Conservation (phyloP, 2,888 invertebrate genomes). For the Chrysotoxum bicinctum region DNA sequence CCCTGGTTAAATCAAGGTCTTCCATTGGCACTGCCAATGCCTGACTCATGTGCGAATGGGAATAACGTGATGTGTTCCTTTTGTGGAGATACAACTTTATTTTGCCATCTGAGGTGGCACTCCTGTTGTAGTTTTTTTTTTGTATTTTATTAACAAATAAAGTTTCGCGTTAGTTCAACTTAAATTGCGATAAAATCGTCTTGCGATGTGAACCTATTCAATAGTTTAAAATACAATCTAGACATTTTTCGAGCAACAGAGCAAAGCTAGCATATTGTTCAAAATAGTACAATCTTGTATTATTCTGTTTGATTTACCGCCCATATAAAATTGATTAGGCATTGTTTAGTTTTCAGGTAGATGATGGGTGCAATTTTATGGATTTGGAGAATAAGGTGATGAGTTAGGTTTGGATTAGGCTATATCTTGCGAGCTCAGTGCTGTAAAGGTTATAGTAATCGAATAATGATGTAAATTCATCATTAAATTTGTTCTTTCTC, state of each 20-base stretch:
- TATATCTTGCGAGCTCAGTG: not conserved
- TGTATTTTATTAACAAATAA: conserved; percentile 16
- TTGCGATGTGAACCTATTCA: conserved; percentile 4
- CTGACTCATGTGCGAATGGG: conserved; percentile 47
- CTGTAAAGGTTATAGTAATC: not conserved
- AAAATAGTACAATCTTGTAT: not conserved
- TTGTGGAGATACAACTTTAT: conserved; percentile 62
- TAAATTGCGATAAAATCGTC: conserved; percentile 38
- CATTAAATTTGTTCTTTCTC: not conserved
- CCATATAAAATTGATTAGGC: not conserved
- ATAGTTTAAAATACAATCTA: not conserved
- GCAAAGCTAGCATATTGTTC: not conserved
- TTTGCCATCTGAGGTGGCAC: conserved; percentile 44
- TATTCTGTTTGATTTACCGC: conserved; percentile 12
- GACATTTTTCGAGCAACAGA: conserved; percentile 14
- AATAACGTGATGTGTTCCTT: conserved; percentile 47
- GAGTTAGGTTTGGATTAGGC: not conserved
- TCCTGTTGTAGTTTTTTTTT: conserved; percentile 26
- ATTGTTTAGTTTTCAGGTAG: not conserved
- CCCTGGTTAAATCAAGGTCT: conserved; percentile 60
- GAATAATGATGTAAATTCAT: not conserved
- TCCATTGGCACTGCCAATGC: conserved; percentile 2
- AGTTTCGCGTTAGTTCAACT: conserved; percentile 18
- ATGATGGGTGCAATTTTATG: not conserved
- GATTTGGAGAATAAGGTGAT: not conserved